phyloP scores from a whole-genome alignment of 64 coral and sea anemone genomes.

The Hydrozoanthus tunicans region DNA sequence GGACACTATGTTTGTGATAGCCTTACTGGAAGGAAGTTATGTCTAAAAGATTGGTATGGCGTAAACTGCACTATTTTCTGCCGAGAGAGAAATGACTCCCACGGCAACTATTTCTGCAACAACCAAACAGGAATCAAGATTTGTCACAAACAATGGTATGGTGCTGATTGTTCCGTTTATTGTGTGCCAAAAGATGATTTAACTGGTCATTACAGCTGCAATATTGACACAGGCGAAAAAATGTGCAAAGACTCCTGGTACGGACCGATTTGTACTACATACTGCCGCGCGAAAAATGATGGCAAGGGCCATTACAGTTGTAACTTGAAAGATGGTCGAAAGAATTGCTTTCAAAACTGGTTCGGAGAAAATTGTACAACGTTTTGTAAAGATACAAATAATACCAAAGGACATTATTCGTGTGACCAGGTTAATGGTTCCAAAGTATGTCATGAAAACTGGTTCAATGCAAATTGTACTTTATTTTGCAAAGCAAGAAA shows the following conservation, averaged over 20 bases:
- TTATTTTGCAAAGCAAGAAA: neutral
- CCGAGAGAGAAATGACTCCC: neutral
- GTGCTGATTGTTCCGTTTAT: constrained; percentile 21
- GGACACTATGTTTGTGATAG: constrained; percentile 75
- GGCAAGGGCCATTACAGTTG: constrained; percentile 32
- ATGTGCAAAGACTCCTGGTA: constrained; percentile 60
- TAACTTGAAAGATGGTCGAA: constrained; percentile 28
- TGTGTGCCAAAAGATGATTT: constrained; percentile 24
- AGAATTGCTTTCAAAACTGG: constrained; percentile 53
- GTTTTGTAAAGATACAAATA: constrained; percentile 41
- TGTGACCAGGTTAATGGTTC: constrained; percentile 17
- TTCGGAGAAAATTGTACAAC: constrained; percentile 67
- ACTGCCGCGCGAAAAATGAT: constrained; percentile 46
- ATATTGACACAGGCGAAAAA: constrained; percentile 52
- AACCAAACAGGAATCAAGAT: constrained; percentile 12
- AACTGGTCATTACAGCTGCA: constrained; percentile 63
- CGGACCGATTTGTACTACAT: constrained; percentile 56
- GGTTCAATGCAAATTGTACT: constrained; percentile 20
- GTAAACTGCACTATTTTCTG: constrained; percentile 33
- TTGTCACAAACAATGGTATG: constrained; percentile 36
- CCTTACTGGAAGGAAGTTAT: constrained; percentile 47
- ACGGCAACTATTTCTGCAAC: constrained; percentile 38
- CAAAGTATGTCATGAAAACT: neutral
- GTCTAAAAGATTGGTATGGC: constrained; percentile 54
- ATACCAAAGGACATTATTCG: constrained; percentile 52